A percentile compares a stretch with the other conserved stretches of the same genome.
Conservation (phyloP, 2,888 invertebrate species). For the Ephialtes manifestator region DNA sequence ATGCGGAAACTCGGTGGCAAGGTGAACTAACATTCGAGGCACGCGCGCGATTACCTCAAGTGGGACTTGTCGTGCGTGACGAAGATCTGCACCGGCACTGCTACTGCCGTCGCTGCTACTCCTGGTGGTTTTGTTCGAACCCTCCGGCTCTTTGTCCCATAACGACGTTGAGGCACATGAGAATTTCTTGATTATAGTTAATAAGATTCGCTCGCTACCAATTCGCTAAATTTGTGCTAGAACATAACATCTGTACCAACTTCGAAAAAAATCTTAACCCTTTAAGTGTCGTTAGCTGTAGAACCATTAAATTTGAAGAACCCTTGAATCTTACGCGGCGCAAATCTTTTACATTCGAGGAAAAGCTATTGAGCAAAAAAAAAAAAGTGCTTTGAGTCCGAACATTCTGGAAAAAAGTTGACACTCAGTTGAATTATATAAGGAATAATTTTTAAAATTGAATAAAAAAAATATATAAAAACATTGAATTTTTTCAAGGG, state of each 20-base stretch:
- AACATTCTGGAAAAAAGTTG: too few relatives aligned
- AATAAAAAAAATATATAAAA: too few relatives aligned
- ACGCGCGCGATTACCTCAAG: constrained; percentile 75
- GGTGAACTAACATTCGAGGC: constrained; percentile 72
- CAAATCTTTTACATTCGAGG: too few relatives aligned
- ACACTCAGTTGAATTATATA: too few relatives aligned
- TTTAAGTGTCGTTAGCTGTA: too few relatives aligned
- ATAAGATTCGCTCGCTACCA: constrained; percentile 2
- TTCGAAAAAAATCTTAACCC: too few relatives aligned
- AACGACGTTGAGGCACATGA: constrained; percentile 48
- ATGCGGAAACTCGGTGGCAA: constrained; percentile 45
- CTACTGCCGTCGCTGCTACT: constrained; percentile 54
- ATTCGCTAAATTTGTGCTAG: neutral
- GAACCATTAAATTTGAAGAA: too few relatives aligned
- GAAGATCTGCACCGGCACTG: constrained; percentile 61
- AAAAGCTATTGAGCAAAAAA: too few relatives aligned
- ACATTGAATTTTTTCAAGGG: too few relatives aligned
- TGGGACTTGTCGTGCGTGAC: constrained; percentile 74
- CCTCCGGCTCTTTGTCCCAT: constrained; percentile 44
- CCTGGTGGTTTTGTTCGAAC: constrained; percentile 31
- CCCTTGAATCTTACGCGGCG: too few relatives aligned
- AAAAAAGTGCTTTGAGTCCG: too few relatives aligned
- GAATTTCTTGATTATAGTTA: constrained; percentile 50
- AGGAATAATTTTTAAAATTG: too few relatives aligned
- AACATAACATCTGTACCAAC: neutral